Evolutionary conservation across 2,113 vertebrate species (phyloP), one percentile per base, ranked within the genome.

Genomic region (Callionymus lyra): DNA sequence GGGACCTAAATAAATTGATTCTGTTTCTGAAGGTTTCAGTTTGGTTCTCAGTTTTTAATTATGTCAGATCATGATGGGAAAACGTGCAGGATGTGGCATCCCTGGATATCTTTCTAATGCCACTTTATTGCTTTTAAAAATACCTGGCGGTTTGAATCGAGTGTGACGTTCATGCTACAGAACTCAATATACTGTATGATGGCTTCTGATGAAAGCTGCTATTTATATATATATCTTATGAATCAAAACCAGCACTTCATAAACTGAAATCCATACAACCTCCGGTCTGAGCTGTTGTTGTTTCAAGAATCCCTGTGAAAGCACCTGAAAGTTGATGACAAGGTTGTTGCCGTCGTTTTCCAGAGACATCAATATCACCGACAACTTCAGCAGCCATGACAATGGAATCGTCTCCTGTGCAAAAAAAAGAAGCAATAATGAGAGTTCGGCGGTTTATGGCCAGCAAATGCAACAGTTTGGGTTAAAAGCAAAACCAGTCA

Each of bases 261-360:
- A 38, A 66, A 63, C 60, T 47, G 38, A 60, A 56, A 44, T 49
- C 15, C 47, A 41, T 47, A 54, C 38, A 44, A 15, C 47, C 52
- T 48, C 38, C 55, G 46, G 53, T 48, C 16, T 14, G 37, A 37
- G 53, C 10, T 33, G 17, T 33, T 14, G 31, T 3, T 10, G 6
- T 50, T 47, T 54, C 35, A 33, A 31, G 16, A 38, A 56, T 21
- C 15, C 15, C 59, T 51, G 60, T 16, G 53, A 50, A 54, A 59
- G 4, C 4, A 6, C 31, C 34, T 34, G 21, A 27, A 50, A 57
- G 37, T 44, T 27, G 27, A 48, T n/a, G 13, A 56, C 27, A 61
- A 66, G 58, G 57, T 41, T 68, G 47, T 55, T 44, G n/a, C n/a
- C n/a, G n/a, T n/a, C n/a, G n/a, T n/a, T n/a, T n/a, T n/a, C n/a